phyloP scores from a whole-genome alignment of 2,888 invertebrate species.

The Leptothorax acervorum region DNA sequence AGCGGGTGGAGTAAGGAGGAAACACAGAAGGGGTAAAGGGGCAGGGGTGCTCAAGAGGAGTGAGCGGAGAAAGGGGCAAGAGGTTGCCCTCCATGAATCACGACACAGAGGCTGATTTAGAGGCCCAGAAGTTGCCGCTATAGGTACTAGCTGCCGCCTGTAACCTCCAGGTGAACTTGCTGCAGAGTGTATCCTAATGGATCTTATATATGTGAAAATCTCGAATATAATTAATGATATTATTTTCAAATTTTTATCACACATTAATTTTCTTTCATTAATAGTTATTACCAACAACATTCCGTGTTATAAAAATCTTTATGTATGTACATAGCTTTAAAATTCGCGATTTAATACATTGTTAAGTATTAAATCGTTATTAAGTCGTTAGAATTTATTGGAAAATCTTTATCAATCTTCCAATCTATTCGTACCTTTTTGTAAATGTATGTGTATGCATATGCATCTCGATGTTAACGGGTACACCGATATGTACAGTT shows the following conservation, averaged over 20 bases:
- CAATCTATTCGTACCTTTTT: background rate
- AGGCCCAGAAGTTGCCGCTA: slow-evolving; percentile 84
- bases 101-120: slow-evolving; percentile 85
- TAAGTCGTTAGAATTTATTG: background rate
- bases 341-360: background rate
- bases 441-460: background rate
- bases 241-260: background rate
- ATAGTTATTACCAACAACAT: background rate
- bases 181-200: slow-evolving; percentile 69
- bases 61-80: slow-evolving; percentile 74
- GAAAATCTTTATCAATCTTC: background rate
- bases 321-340: too few relatives aligned
- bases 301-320: background rate
- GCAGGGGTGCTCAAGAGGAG: slow-evolving; percentile 63
- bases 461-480: background rate
- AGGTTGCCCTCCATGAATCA: slow-evolving; percentile 85
- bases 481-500: background rate
- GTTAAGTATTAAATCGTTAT: background rate
- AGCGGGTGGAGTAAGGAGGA: slow-evolving; percentile 76
- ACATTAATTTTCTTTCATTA: background rate
- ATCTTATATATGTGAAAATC: slow-evolving; percentile 59
- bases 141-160: slow-evolving; percentile 81
- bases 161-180: slow-evolving; percentile 80
- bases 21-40: slow-evolving; percentile 71
- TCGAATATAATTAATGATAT: slow-evolving; percentile 43